phyloP scores from a whole-genome alignment of 2,797 vertebrate species.

The Gambelia wislizenii region DNA sequence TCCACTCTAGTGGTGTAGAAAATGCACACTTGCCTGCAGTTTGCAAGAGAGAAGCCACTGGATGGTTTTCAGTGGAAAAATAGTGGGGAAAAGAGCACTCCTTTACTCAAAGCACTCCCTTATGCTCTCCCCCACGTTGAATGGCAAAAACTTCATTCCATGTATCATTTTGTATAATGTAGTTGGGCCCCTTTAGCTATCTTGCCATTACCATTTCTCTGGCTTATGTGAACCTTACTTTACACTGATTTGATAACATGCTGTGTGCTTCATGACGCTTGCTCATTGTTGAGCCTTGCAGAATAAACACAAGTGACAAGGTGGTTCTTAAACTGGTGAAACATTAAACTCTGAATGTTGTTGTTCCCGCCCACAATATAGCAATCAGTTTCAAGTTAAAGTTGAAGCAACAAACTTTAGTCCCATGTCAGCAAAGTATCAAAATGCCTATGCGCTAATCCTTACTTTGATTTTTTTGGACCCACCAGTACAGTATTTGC shows the following conservation, averaged over 20 bases:
- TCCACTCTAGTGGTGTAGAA: background rate
- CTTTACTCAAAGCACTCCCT: background rate
- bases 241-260: constrained; percentile 16
- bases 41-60: background rate
- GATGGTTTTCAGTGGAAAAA: background rate
- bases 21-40: no score
- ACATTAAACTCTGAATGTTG: constrained; percentile 19
- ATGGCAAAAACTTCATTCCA: background rate
- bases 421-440: background rate
- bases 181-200: background rate
- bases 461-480: background rate
- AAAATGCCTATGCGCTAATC: constrained; percentile 3
- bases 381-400: background rate
- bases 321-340: constrained; percentile 14
- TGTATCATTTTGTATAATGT: background rate
- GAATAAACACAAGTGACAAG: constrained; percentile 40
- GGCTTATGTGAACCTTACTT: background rate
- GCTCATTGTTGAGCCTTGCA: constrained; percentile 45
- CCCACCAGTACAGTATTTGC: background rate
- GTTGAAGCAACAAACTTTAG: background rate
- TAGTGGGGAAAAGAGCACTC: no score
- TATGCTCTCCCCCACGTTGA: background rate
- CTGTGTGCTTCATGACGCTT: constrained; percentile 14
- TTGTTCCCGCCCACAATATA: background rate
- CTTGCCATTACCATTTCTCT: background rate